phyloP scores from a whole-genome alignment of 2,113 vertebrate species.

The Grallaria varia region DNA sequence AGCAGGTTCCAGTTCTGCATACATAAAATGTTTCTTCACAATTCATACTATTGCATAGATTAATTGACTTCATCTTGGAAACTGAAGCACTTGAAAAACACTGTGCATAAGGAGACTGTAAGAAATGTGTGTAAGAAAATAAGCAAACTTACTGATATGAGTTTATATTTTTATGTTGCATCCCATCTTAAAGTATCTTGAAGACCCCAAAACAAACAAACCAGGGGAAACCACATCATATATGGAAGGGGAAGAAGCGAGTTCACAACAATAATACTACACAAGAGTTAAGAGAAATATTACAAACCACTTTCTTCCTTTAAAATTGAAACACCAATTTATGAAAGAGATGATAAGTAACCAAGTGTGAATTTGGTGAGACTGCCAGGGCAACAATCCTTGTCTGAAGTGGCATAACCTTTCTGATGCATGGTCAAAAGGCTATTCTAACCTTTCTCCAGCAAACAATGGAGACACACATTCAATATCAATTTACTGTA shows the following conservation, averaged over 20 bases:
- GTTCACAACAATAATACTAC: background rate
- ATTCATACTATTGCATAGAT: background rate
- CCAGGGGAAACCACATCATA: rapidly evolving
- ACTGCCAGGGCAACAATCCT: background rate
- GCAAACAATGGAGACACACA: background rate
- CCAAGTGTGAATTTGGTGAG: background rate
- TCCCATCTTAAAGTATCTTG: background rate
- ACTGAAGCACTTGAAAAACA: background rate
- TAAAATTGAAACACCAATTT: background rate
- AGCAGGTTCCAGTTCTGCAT: background rate
- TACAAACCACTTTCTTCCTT: background rate
- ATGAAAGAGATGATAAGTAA: background rate
- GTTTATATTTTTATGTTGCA: background rate
- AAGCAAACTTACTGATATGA: background rate
- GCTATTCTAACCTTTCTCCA: background rate
- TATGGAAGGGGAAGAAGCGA: background rate
- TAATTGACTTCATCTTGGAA: background rate
- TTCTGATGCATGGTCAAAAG: background rate
- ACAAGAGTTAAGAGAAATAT: background rate
- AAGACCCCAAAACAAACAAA: background rate
- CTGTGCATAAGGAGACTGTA: background rate
- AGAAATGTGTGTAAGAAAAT: background rate
- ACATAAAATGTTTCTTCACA: background rate
- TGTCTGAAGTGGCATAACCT: background rate
- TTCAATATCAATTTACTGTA: background rate